Percentiles rank a stretch among this genome's conserved stretches.
Evolutionary conservation across 2,888 invertebrate genomes (phyloP).

Genomic region (Diplolepis rosae): DNA sequence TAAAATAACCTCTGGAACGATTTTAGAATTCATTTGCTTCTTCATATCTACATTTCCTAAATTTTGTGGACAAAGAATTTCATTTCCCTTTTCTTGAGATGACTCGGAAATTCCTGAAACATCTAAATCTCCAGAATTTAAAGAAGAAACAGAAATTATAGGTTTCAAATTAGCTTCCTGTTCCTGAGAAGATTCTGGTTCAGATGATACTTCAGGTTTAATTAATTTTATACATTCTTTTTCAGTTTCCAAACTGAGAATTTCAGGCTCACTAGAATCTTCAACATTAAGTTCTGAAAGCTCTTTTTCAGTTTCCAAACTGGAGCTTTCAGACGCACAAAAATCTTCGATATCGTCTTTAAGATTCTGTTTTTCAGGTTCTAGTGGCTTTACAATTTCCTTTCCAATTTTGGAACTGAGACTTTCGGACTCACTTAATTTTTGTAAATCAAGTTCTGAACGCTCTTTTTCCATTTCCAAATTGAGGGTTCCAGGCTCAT

Average conservation of each 20-base stretch:
- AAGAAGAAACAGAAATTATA: background rate
- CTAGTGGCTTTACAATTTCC: too few relatives aligned
- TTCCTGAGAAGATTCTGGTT: background rate
- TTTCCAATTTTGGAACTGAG: too few relatives aligned
- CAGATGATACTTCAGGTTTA: background rate
- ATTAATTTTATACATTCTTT: background rate
- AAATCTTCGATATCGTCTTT: too few relatives aligned
- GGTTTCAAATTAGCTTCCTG: background rate
- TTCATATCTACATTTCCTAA: background rate
- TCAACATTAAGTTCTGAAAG: background rate
- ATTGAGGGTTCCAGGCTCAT: too few relatives aligned
- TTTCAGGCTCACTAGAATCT: background rate
- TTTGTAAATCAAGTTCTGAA: too few relatives aligned
- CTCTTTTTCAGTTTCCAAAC: too few relatives aligned
- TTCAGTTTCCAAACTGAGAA: too few relatives aligned
- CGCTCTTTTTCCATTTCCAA: too few relatives aligned
- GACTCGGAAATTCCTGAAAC: background rate
- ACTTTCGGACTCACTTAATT: too few relatives aligned
- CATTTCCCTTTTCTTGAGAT: background rate
- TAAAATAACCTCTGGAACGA: slow-evolving; percentile 11
- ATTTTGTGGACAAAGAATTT: background rate
- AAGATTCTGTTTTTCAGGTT: too few relatives aligned
- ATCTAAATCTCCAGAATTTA: background rate
- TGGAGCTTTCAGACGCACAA: too few relatives aligned
- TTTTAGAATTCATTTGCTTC: background rate